A percentile compares a stretch with the other conserved stretches of the same genome.
phyloP scores from a whole-genome alignment of 2,113 vertebrate species.

The Eonycteris spelaea region DNA sequence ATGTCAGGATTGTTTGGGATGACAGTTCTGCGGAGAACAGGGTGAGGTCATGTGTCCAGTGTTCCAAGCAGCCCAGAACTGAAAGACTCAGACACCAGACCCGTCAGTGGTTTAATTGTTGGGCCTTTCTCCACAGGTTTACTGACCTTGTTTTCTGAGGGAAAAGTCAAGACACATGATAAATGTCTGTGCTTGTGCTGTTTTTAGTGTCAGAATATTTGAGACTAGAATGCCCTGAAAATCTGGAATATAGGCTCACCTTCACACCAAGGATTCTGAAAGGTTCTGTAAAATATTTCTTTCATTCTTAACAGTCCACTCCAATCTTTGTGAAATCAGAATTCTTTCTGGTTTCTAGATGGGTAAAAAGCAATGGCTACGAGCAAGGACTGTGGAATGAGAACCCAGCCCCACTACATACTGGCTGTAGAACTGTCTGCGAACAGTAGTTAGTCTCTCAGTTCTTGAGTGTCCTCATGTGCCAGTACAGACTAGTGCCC shows the following conservation, averaged over 20 bases:
- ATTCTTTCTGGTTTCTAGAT: background rate
- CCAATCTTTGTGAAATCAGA: background rate
- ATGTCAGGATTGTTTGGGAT: constrained; percentile 62
- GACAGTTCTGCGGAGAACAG: constrained; percentile 34
- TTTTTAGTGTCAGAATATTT: background rate
- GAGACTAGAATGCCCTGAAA: background rate
- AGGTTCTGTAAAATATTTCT: background rate
- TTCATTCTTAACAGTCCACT: background rate
- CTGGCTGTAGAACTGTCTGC: background rate
- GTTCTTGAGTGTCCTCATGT: background rate
- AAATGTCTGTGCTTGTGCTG: background rate
- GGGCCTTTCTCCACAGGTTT: background rate
- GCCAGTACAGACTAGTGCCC: background rate
- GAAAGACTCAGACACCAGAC: background rate
- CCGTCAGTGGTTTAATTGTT: constrained; percentile 9
- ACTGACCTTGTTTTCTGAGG: background rate
- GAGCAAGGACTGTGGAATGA: background rate
- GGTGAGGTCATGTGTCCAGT: constrained; percentile 48
- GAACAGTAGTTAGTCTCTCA: background rate
- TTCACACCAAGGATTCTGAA: background rate
- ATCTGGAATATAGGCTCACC: background rate
- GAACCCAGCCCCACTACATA: background rate
- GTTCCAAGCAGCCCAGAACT: constrained; percentile 18
- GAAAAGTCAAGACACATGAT: background rate
- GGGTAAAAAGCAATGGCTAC: background rate